phyloP scores from a whole-genome alignment of 1,140 invertebrate genomes.

The Drosophila rhopaloa region DNA sequence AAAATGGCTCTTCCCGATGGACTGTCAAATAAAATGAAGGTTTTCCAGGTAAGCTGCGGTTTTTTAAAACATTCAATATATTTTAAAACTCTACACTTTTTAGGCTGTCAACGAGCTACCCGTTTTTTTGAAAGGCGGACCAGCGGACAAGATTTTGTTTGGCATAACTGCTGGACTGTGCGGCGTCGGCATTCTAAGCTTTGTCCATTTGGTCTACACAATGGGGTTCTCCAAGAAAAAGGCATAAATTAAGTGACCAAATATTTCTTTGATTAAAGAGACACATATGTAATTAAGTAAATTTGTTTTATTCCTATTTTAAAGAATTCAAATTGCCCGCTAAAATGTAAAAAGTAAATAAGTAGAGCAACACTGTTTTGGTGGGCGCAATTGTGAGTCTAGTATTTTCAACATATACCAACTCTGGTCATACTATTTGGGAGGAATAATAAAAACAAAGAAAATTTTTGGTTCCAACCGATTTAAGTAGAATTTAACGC shows the following conservation, averaged over 20 bases:
- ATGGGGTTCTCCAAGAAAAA: conserved; percentile 83
- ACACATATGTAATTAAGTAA: conserved; percentile 1
- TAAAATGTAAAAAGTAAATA: background rate
- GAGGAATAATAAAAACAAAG: conserved; percentile 61
- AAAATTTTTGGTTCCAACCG: conserved; percentile 15
- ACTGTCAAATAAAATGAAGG: conserved; percentile 75
- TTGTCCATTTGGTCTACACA: conserved; percentile 71
- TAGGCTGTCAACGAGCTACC: conserved; percentile 78
- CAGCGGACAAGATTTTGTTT: conserved; percentile 74
- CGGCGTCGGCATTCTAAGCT: conserved; percentile 72
- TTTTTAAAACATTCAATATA: too few relatives aligned
- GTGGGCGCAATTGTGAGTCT: background rate
- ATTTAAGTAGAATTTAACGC: conserved; percentile 18
- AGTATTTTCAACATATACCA: background rate
- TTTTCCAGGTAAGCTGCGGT: conserved; percentile 67
- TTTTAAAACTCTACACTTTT: background rate
- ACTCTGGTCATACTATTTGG: conserved; percentile 17
- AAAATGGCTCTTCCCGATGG: conserved; percentile 80
- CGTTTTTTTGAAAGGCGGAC: conserved; percentile 80
- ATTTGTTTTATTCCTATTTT: background rate
- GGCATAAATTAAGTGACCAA: conserved; percentile 49
- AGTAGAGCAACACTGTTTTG: conserved; percentile 10
- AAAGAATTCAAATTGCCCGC: background rate
- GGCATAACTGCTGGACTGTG: conserved; percentile 76
- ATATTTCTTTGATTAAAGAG: conserved; percentile 28